Base-by-base conservation (phyloP, 2,888 invertebrate genomes). In the Allacma fusca region DNA sequence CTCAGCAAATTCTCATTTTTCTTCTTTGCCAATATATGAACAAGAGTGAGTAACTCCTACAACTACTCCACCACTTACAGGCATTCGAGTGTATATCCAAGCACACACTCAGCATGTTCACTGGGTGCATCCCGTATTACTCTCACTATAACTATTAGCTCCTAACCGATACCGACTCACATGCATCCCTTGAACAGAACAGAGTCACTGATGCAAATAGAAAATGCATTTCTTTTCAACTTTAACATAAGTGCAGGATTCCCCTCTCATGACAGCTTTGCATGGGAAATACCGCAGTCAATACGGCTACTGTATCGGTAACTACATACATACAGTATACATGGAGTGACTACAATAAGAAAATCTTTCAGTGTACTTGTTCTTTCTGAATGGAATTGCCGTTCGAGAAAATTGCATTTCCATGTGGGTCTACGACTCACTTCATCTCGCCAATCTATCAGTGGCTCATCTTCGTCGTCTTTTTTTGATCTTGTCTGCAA, bases 401-500 rank as follows among this genome's bases (percentile, higher is more conserved):
- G 26, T 50, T 71, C 28, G 34, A 73, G 73, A 62, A 73, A 73
- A 73, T 73, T 62, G 73, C 73, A 73, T 73, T 72, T 72, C 72
- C 71, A 71, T 71, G 71, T 57, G 71, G 71, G 71, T 71, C 71
- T 71, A 19, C 26, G 57, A 71, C 73, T 71, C 59, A 29, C 73
- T 72, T 72, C 69, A n/a, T 50, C 57, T 71, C 29, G 1, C 50
- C 71, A 70, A 44, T 70, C 44, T 70, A 70, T 70, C 70, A 44
- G 50, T 24, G 12, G 70, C 24, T 44, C 70, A 70, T 70, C 70
- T 70, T 50, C 7, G 62, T 24, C 62, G 2, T 62, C 62, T 62
- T 13, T 62, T 67, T 29, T 50, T 50, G 44, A 70, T 70, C 70
- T 67, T 29, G 29, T 29, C 44, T 26, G 24, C 44, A 50, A 50